A percentile compares a stretch with the other conserved stretches of the same genome.
phyloP scores from a whole-genome alignment of 2,113 vertebrate genomes.

The Phycodurus eques region DNA sequence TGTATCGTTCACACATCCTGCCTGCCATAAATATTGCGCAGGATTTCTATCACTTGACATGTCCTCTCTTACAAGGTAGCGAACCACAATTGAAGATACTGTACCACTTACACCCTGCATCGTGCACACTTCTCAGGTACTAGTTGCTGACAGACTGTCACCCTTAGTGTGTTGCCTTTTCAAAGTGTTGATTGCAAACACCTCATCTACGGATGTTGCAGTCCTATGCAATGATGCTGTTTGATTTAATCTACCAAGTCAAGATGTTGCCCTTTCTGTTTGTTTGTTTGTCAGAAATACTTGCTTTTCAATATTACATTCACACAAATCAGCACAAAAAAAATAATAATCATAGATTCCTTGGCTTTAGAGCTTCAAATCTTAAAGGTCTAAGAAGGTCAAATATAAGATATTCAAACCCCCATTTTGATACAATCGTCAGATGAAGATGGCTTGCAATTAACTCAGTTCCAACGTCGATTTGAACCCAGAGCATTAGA shows the following conservation, averaged over 20 bases:
- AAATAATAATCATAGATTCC: not conserved
- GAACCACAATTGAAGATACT: slow-evolving; percentile 29
- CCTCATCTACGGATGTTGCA: not conserved
- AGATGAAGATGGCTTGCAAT: too few species aligned
- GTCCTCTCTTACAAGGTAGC: slow-evolving; percentile 12
- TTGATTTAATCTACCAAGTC: not conserved
- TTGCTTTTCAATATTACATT: not conserved
- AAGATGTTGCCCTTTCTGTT: not conserved
- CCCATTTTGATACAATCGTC: too few species aligned
- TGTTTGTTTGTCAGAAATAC: not conserved
- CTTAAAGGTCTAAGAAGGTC: too few species aligned
- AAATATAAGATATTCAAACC: too few species aligned
- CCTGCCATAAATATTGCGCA: slow-evolving; percentile 29
- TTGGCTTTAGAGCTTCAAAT: not conserved
- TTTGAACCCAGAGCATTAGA: too few species aligned
- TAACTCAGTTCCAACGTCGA: too few species aligned
- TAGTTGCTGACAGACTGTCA: slow-evolving; percentile 30
- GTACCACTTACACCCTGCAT: slow-evolving; percentile 16
- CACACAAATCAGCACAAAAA: not conserved
- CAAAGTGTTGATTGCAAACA: slow-evolving; percentile 19
- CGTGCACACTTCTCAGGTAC: slow-evolving; percentile 26
- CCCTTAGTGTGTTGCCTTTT: not conserved
- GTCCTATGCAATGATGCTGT: not conserved
- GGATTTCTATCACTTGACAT: slow-evolving; percentile 24
- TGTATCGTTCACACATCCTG: slow-evolving; percentile 24